A percentile compares a stretch with the other conserved stretches of the same genome.
Conservation (phyloP, 2,797 vertebrate species). For the Aselliscus stoliczkanus region DNA sequence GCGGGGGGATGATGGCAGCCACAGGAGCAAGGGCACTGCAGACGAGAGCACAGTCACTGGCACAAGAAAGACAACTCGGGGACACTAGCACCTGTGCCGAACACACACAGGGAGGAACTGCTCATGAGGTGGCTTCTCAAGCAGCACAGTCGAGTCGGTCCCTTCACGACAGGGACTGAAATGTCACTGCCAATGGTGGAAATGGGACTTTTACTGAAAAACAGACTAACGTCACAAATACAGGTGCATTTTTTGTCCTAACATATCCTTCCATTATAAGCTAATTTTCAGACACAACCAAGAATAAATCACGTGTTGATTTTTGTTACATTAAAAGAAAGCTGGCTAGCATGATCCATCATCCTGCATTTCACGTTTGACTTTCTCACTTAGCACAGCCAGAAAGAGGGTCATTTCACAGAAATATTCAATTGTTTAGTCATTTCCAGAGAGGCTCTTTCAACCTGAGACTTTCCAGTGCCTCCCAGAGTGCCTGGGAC, state of each 20-base stretch:
- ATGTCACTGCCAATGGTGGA: accelerated
- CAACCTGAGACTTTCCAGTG: background rate
- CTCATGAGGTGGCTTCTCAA: accelerated
- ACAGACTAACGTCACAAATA: background rate
- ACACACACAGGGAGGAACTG: background rate
- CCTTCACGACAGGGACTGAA: background rate
- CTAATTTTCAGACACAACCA: background rate
- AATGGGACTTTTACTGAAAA: background rate
- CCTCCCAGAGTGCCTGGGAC: accelerated
- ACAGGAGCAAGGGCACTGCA: slow-evolving; percentile 84
- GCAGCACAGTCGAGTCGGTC: background rate
- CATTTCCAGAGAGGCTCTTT: background rate
- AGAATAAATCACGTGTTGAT: accelerated
- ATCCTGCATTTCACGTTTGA: background rate
- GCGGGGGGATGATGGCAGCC: slow-evolving; percentile 94
- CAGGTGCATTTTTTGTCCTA: background rate
- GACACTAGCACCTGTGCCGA: no score
- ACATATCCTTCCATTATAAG: background rate
- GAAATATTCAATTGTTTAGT: background rate
- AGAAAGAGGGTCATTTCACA: background rate
- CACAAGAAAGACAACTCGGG: background rate
- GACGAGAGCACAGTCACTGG: background rate
- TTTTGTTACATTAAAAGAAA: background rate
- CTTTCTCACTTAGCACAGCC: background rate
- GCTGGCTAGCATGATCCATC: background rate